These are phyloP conservation scores for Oreochromis mossambicus DNA, from an alignment of 2,797 vertebrate genomes.

Conservation along the genomic window DNA sequence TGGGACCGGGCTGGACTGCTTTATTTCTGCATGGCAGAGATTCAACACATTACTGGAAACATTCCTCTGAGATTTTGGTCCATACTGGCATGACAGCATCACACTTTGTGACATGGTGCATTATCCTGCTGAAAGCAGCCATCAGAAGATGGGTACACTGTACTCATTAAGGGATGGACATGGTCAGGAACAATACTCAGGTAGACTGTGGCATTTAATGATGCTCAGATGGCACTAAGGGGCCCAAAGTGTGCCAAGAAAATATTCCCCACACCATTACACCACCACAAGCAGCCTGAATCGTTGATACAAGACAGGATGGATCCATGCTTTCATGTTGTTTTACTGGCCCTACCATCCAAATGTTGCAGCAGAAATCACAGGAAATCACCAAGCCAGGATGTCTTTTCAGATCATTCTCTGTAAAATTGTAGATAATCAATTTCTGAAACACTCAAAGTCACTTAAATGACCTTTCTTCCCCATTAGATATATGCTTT, in stretches of 20 bases:
- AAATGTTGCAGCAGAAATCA: background rate
- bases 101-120: background rate
- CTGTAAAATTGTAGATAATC: background rate
- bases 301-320: background rate
- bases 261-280: background rate
- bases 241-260: background rate
- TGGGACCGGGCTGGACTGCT: background rate
- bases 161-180: background rate
- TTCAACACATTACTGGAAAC: background rate
- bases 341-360: background rate
- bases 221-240: background rate
- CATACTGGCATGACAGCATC: background rate
- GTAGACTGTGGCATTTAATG: background rate
- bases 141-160: background rate
- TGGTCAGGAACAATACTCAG: background rate
- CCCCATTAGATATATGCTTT: background rate
- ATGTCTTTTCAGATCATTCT: background rate
- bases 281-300: background rate
- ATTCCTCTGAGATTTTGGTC: background rate
- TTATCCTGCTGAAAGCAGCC: background rate
- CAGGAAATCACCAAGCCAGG: background rate
- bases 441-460: background rate
- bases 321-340: background rate
- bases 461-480: background rate
- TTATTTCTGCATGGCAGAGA: background rate